Percentiles rank a stretch among this genome's conserved stretches.
Evolutionary conservation across 1,140 invertebrate species (phyloP).

Genomic region (Drosophila sucinea): DNA sequence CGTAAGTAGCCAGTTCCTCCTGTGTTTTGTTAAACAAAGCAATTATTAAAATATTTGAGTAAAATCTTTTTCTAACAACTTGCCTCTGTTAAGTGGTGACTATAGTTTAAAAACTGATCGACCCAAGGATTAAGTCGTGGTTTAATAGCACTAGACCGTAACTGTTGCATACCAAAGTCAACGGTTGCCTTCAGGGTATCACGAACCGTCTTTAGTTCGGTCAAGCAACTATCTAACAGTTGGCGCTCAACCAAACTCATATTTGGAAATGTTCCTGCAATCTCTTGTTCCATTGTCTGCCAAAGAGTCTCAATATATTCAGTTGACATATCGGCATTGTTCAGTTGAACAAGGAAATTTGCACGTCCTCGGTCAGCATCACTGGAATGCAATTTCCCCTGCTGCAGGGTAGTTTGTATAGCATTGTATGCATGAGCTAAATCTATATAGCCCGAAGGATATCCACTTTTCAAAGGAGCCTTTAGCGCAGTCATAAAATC

Average conservation of each 20-base stretch:
- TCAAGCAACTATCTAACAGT: constrained; percentile 90
- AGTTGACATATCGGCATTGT: constrained; percentile 95
- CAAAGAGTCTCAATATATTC: constrained; percentile 94
- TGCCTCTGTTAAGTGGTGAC: constrained; percentile 93
- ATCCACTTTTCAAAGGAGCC: constrained; percentile 90
- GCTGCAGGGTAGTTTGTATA: constrained; percentile 91
- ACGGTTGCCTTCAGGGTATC: constrained; percentile 90
- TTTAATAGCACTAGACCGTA: constrained; percentile 92
- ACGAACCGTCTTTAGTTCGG: constrained; percentile 86
- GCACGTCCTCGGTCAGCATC: constrained; percentile 89
- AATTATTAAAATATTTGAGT: not conserved
- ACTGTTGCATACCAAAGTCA: constrained; percentile 93
- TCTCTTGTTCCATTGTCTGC: constrained; percentile 89
- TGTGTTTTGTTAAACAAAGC: constrained; percentile 74
- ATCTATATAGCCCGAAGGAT: constrained; percentile 93
- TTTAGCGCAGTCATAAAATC: constrained; percentile 92
- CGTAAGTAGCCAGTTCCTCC: constrained; percentile 93
- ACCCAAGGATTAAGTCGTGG: constrained; percentile 94
- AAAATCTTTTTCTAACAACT: not conserved
- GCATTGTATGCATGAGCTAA: constrained; percentile 91
- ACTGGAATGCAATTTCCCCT: constrained; percentile 91
- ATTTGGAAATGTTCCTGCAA: constrained; percentile 86
- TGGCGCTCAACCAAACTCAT: constrained; percentile 87
- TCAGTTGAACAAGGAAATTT: constrained; percentile 88
- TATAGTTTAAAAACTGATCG: constrained; percentile 90